Evolutionary conservation across 2,113 vertebrate genomes (phyloP).

Genomic region (Pseudorasbora parva): DNA sequence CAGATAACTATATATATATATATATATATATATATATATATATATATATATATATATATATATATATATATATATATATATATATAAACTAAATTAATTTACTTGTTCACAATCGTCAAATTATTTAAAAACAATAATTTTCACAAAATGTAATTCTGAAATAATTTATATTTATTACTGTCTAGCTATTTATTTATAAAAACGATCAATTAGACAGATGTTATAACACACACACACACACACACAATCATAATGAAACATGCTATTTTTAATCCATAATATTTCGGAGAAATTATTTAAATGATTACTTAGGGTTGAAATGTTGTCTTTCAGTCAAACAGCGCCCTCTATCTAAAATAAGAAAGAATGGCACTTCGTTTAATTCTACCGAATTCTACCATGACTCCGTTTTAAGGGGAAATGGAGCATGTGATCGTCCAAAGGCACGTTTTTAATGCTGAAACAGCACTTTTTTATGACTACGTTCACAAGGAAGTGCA

Average conservation of each 20-base stretch:
- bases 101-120: too few species aligned
- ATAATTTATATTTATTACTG: background rate
- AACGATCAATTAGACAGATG: background rate
- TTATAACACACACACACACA: background rate
- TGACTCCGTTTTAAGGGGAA: background rate
- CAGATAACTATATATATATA: too few species aligned
- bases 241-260: background rate
- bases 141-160: background rate
- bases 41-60: too few species aligned
- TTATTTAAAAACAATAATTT: too few species aligned
- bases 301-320: background rate
- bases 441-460: background rate
- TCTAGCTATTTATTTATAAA: background rate
- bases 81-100: too few species aligned
- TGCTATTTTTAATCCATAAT: background rate
- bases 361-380: background rate
- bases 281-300: too few species aligned
- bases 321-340: background rate
- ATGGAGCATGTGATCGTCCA: background rate
- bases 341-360: background rate
- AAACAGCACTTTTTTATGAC: background rate
- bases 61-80: too few species aligned
- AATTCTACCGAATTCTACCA: too few species aligned
- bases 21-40: too few species aligned
- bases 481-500: background rate